phyloP scores from a whole-genome alignment of 2,888 invertebrate genomes.

The Aethes cnicana region DNA sequence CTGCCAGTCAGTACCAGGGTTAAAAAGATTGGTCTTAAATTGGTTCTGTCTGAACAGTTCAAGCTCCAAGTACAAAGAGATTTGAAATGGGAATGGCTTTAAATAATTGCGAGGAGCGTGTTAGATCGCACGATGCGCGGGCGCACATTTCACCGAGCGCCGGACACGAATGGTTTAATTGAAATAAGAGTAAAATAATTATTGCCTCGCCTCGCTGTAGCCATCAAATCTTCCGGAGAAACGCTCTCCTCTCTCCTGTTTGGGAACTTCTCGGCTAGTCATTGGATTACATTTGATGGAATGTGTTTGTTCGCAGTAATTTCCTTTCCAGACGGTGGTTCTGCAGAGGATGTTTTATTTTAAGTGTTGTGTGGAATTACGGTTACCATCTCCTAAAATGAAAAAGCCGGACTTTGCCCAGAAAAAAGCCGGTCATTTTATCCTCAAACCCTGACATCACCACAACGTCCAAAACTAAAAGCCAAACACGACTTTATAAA shows the following conservation, averaged over 20 bases:
- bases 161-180: constrained; percentile 37
- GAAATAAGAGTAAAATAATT: constrained; percentile 44
- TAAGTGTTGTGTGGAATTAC: no score
- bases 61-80: constrained; percentile 26
- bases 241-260: not conserved
- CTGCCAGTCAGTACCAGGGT: constrained; percentile 6
- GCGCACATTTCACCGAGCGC: constrained; percentile 25
- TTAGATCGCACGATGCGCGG: constrained; percentile 40
- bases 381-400: no score
- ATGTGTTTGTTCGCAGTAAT: no score
- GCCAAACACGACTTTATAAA: no score
- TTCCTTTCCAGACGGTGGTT: no score
- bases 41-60: constrained; percentile 33
- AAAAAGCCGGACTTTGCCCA: no score
- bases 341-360: no score
- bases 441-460: no score
- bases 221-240: constrained; percentile 43
- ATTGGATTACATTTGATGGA: no score
- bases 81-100: constrained; percentile 25
- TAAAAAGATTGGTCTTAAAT: constrained; percentile 17
- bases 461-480: no score
- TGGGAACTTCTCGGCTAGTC: no score
- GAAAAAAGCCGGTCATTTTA: no score
- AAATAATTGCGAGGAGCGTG: constrained; percentile 38
- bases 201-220: constrained; percentile 38